Conservation (phyloP, 2,888 invertebrate genomes). For the Helleia helle region DNA sequence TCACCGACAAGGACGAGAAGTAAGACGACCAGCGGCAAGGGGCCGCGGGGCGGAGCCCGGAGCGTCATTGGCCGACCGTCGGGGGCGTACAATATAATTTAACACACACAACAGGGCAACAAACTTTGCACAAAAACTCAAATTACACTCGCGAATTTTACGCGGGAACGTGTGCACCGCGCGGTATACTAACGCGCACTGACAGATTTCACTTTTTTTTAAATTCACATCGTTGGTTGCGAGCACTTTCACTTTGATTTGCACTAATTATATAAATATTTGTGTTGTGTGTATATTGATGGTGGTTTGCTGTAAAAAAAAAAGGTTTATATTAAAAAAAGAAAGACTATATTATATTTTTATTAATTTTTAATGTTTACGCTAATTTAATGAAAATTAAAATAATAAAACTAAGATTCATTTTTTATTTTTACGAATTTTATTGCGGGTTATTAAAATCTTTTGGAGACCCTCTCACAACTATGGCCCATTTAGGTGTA, state of each 20-base stretch:
- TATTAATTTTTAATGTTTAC: no score
- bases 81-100: constrained; percentile 48
- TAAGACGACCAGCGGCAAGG: constrained; percentile 36
- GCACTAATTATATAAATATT: no score
- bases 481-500: no score
- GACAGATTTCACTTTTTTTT: constrained; percentile 46
- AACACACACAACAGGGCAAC: constrained; percentile 37
- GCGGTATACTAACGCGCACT: constrained; percentile 28
- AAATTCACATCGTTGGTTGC: constrained; percentile 24
- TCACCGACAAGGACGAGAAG: constrained; percentile 52
- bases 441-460: no score
- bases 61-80: constrained; percentile 58
- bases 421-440: no score
- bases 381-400: no score
- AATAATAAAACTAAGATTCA: no score
- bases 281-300: no score
- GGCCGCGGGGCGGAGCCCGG: constrained; percentile 54
- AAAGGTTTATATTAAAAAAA: no score
- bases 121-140: constrained; percentile 28
- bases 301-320: no score
- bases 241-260: constrained; percentile 31
- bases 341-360: no score
- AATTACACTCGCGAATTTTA: background rate
- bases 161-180: constrained; percentile 27
- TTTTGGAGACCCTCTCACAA: no score